Base-by-base conservation (phyloP, 2,888 invertebrate species). In the Rosalia funebris region DNA sequence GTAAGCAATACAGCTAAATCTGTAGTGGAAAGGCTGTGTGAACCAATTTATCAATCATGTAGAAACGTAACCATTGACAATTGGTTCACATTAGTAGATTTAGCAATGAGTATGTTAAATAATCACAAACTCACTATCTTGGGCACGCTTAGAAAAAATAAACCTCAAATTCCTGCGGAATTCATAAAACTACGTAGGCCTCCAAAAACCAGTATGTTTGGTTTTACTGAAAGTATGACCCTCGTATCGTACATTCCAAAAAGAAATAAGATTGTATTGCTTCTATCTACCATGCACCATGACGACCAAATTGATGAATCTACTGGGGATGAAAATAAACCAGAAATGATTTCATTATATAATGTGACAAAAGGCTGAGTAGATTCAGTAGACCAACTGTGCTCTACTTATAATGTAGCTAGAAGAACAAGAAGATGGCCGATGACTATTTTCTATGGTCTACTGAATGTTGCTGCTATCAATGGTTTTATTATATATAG, bases 31-130 rank as follows among this genome's bases (percentile, higher is more conserved):
- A 5, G 25, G 7, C 7, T 25, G 7, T 25, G 25, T 7, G 25
- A 25, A 25, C 25, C 25, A 25, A 25, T 25, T 5, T 25, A 5
- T 3, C 4, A 7, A 25, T 25, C 25, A 25, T 5, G 25, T 10
- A 12, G 53, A 44, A 53, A 53, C 12, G 15, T 53, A 17, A 44
- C 34, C n/a, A 53, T 44, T 42, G 44, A 53, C 16, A 71, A 74
- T 45, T 74, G 69, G 67, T 73, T 69, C 44, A 65, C 70, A 5
- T 70, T 65, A 56, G 60, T 61, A 48, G 63, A 68, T 12, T 54
- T 73, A 20, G 66, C 68, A 2, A 56, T 62, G 37, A 36, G 59
- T 19, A 57, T 72, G 14, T 60, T 70, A 19, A 57, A 37, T 11
- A 11, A 20, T 10, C 32, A 53, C n/a, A 25, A 31, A 10, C 11